phyloP scores from a whole-genome alignment of 2,888 invertebrate genomes.

The Scaptomyza tumidula region DNA sequence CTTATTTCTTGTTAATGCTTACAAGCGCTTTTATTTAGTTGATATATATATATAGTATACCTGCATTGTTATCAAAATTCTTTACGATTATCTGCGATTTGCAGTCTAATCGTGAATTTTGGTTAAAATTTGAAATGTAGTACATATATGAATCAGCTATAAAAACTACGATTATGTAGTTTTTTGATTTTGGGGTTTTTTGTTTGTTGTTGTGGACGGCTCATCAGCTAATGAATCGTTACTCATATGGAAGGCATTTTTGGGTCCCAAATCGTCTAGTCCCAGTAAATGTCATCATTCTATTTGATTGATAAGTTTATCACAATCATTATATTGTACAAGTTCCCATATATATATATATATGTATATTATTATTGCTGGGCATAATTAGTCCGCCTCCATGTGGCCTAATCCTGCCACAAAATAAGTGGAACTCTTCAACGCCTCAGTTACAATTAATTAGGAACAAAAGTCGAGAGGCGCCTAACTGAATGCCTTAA shows the following conservation, averaged over 20 bases:
- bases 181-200: not conserved
- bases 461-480: constrained; percentile 6
- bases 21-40: no score
- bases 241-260: no score
- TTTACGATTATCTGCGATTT: constrained; percentile 7
- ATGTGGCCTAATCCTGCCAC: constrained; percentile 4
- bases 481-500: no score
- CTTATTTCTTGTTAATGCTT: no score
- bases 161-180: not conserved
- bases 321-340: not conserved
- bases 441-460: constrained; percentile 24
- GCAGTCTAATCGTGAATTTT: not conserved
- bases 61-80: not conserved
- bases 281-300: not conserved
- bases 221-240: constrained; percentile 44
- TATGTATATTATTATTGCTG: not conserved
- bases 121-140: no score
- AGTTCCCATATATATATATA: not conserved
- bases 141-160: constrained; percentile 14
- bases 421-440: not conserved
- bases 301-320: constrained; percentile 43
- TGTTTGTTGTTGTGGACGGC: constrained; percentile 15
- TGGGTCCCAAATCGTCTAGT: no score
- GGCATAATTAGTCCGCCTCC: constrained; percentile 18
- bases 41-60: no score